phyloP scores from a whole-genome alignment of 1,140 invertebrate species.

The Euwallacea fornicatus region DNA sequence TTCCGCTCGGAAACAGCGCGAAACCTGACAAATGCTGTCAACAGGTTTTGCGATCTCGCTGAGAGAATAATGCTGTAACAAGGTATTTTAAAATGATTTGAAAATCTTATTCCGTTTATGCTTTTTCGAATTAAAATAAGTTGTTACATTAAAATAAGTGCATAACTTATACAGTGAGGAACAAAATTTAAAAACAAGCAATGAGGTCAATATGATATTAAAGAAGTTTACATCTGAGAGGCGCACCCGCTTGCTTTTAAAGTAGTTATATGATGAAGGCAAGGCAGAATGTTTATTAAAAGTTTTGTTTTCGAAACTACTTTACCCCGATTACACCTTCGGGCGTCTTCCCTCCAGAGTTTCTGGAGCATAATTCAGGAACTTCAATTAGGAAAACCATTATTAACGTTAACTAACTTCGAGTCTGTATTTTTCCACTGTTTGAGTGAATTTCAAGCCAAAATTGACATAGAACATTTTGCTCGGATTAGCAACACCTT shows the following conservation, averaged over 20 bases:
- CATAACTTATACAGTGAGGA: too few species aligned
- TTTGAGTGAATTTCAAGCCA: background rate
- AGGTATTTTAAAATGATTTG: background rate
- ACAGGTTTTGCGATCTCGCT: conserved; percentile 25
- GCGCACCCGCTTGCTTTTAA: background rate
- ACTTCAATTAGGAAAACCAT: conserved; percentile 3
- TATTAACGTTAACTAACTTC: background rate
- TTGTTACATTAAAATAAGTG: too few species aligned
- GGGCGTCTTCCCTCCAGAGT: background rate
- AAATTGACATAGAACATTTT: background rate
- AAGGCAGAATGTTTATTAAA: conserved; percentile 1
- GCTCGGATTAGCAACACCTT: background rate
- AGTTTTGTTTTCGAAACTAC: conserved; percentile 4
- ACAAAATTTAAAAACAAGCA: too few species aligned
- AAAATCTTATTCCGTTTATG: background rate
- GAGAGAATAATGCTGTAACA: background rate
- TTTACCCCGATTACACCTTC: background rate
- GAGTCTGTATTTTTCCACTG: background rate
- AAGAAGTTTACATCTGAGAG: background rate
- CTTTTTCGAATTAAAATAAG: too few species aligned
- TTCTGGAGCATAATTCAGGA: background rate
- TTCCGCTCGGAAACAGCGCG: conserved; percentile 2
- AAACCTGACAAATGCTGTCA: conserved; percentile 14
- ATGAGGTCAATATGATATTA: conserved; percentile 4
- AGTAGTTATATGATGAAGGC: conserved; percentile 5